A percentile compares a stretch with the other conserved stretches of the same genome.
These are phyloP conservation scores for Holacanthus passer DNA, from an alignment of 2,113 vertebrate species.

Conservation along the genomic window DNA sequence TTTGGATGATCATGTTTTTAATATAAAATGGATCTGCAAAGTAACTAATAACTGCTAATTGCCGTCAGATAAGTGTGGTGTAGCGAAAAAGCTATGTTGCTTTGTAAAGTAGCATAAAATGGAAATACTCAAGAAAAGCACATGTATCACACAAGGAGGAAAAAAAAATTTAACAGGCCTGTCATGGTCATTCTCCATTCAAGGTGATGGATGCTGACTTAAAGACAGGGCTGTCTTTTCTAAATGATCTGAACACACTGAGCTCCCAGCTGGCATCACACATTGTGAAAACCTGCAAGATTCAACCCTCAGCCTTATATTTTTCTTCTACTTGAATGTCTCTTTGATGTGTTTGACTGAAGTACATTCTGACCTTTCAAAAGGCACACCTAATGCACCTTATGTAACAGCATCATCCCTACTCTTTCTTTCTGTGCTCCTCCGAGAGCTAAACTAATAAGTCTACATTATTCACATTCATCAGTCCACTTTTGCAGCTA, in stretches of 20 bases:
- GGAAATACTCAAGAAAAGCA: background rate
- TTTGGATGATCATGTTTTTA: background rate
- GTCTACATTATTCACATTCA: constrained; percentile 4
- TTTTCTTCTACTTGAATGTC: background rate
- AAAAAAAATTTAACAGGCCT: too few relatives aligned
- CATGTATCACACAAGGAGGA: background rate
- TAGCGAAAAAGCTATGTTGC: too few relatives aligned
- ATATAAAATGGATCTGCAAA: background rate
- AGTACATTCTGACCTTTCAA: constrained; percentile 22
- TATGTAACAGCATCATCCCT: background rate
- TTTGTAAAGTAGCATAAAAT: background rate
- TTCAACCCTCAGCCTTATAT: background rate
- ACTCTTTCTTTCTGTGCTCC: background rate
- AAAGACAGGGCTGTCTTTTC: background rate
- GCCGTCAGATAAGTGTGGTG: background rate
- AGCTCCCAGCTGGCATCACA: background rate
- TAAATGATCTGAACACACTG: background rate
- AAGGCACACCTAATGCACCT: background rate
- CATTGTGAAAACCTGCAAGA: background rate
- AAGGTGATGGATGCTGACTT: background rate
- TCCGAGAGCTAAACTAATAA: background rate
- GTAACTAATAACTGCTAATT: background rate
- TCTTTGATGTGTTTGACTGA: background rate
- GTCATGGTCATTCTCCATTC: background rate
- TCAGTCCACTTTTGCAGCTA: background rate